Conservation (phyloP, 2,797 vertebrate genomes). For the Phrynocephalus guinanensis region DNA sequence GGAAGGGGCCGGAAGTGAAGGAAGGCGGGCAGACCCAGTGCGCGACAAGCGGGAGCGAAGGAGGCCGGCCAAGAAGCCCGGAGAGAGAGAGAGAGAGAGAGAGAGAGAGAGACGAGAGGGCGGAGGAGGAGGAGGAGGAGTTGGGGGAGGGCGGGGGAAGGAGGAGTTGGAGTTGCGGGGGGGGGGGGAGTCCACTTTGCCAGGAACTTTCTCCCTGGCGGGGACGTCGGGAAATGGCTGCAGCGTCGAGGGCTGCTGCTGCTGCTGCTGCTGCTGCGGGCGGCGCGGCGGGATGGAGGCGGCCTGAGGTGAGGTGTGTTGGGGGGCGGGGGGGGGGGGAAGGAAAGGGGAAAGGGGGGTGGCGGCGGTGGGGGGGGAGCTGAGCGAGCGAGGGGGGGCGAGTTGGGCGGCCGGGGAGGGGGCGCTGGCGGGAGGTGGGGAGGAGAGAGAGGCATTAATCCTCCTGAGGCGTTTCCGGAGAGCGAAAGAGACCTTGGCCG, state of each 20-base stretch:
- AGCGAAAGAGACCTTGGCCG: background rate
- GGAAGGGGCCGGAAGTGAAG: conserved; percentile 28
- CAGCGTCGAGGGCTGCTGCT: background rate
- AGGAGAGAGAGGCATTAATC: too few species aligned
- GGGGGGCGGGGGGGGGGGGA: too few species aligned
- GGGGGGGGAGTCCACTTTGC: background rate
- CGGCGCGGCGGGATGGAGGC: conserved; percentile 11
- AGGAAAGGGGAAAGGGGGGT: background rate
- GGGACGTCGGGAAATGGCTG: conserved; percentile 1
- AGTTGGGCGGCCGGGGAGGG: too few species aligned
- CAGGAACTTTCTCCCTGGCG: conserved; percentile 12
- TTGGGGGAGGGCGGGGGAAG: too few species aligned
- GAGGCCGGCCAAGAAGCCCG: background rate
- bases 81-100: background rate
- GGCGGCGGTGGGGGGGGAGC: background rate
- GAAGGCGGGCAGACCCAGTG: background rate
- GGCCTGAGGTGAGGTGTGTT: background rate
- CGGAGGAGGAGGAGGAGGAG: too few species aligned
- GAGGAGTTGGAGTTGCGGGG: too few species aligned
- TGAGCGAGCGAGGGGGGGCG: too few species aligned
- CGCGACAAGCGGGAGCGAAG: too few species aligned
- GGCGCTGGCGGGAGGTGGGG: too few species aligned
- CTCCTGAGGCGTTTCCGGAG: background rate
- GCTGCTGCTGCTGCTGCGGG: background rate
- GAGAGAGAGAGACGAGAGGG: background rate